Conservation (phyloP, 2,888 invertebrate species). For the Fragum whitleyi region DNA sequence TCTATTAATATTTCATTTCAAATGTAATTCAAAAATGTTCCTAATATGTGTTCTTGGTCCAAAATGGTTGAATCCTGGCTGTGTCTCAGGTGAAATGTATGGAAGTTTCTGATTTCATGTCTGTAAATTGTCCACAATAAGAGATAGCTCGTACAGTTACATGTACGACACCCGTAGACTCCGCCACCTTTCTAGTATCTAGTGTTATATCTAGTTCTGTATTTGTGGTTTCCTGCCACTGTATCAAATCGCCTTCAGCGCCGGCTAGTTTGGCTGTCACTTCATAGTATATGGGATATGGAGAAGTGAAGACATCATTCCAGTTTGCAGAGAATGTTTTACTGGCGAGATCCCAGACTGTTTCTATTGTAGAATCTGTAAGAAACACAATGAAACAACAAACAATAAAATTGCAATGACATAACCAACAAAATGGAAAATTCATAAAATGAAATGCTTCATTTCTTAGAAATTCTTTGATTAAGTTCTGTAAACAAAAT, state of each 20-base stretch:
- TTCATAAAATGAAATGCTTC: no score
- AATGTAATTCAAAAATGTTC: no score
- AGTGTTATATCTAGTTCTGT: slow-evolving; percentile 24
- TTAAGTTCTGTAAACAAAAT: no score
- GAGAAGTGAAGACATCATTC: slow-evolving; percentile 31
- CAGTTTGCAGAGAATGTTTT: slow-evolving; percentile 8
- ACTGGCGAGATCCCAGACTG: slow-evolving; percentile 15
- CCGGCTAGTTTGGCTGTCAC: slow-evolving; percentile 26
- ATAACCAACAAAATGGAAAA: no score
- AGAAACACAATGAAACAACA: not conserved
- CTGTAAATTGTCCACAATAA: slow-evolving; percentile 33
- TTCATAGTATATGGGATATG: slow-evolving; percentile 45
- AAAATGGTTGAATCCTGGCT: no score
- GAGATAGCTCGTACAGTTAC: slow-evolving; percentile 36
- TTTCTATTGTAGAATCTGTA: slow-evolving; percentile 12
- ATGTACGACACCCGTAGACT: slow-evolving; percentile 5
- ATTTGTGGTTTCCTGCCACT: slow-evolving; percentile 55
- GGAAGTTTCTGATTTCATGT: not conserved
- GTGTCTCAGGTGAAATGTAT: slow-evolving; percentile 1
- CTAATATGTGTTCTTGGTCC: no score
- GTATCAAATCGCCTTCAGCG: slow-evolving; percentile 35
- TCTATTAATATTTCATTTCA: no score
- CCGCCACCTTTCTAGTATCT: slow-evolving; percentile 1
- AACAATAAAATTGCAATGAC: no score
- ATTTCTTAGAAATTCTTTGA: no score